phyloP scores from a whole-genome alignment of 2,113 vertebrate species.

The Scatophagus argus region DNA sequence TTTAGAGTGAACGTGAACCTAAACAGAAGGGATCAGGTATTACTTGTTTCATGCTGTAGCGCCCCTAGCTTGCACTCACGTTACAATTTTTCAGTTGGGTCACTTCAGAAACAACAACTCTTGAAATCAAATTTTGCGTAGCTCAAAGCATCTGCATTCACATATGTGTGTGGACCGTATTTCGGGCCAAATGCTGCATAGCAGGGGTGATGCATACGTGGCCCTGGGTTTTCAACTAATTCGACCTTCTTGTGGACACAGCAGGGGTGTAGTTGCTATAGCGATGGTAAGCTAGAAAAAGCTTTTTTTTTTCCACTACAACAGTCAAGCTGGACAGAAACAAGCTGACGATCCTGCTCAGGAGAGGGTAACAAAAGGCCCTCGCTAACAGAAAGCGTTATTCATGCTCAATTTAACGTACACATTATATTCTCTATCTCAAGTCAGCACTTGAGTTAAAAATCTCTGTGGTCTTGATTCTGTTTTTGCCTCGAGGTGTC shows the following conservation, averaged over 20 bases:
- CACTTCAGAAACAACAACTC: no score
- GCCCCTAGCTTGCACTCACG: not conserved
- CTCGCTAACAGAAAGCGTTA: slow-evolving; percentile 53
- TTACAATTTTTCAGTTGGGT: not conserved
- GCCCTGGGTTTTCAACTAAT: not conserved
- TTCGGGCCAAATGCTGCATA: not conserved
- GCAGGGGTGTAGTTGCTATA: not conserved
- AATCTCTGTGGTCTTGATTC: slow-evolving; percentile 49
- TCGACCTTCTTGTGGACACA: not conserved
- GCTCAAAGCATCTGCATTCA: not conserved
- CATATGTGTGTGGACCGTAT: not conserved
- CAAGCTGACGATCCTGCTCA: slow-evolving; percentile 25
- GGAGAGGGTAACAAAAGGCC: slow-evolving; percentile 49
- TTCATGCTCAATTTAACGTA: slow-evolving; percentile 78
- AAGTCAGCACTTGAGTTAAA: slow-evolving; percentile 60
- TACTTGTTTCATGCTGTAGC: not conserved
- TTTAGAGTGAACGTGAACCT: no score
- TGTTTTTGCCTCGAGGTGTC: slow-evolving; percentile 53
- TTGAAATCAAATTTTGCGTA: not conserved
- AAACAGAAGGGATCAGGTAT: not conserved
- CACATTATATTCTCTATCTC: slow-evolving; percentile 62
- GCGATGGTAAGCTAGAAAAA: slow-evolving; percentile 21
- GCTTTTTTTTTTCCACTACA: slow-evolving; percentile 31
- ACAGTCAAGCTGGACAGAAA: slow-evolving; percentile 18
- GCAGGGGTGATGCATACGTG: not conserved